These are phyloP conservation scores for Caprella mutica DNA, from an alignment of 2,888 invertebrate species.

Conservation along the genomic window DNA sequence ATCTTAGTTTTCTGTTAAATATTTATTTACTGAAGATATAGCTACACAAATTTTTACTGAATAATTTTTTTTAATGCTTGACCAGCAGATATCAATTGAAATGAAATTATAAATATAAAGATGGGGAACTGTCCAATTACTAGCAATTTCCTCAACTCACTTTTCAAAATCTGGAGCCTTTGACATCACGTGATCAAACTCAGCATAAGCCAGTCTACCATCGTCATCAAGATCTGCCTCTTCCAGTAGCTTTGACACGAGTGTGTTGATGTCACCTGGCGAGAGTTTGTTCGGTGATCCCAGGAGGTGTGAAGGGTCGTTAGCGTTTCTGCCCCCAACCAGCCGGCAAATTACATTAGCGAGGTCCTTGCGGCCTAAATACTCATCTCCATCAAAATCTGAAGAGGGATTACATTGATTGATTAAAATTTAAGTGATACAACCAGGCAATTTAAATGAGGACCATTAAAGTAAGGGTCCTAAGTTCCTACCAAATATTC, in stretches of 20 bases:
- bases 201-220: slow-evolving; percentile 80
- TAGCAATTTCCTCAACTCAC: no score
- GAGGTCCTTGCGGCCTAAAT: slow-evolving; percentile 73
- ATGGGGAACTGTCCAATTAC: no score
- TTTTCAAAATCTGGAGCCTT: slow-evolving; percentile 72
- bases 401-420: background rate
- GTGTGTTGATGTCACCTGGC: background rate
- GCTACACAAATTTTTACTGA: no score
- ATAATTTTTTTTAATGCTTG: no score
- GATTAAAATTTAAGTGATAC: background rate
- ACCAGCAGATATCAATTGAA: no score
- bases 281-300: background rate
- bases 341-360: slow-evolving; percentile 62
- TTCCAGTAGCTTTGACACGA: slow-evolving; percentile 57
- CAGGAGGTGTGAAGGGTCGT: slow-evolving; percentile 1
- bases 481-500: slow-evolving; percentile 67
- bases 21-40: no score
- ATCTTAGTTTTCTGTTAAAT: no score
- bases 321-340: background rate
- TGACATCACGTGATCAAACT: slow-evolving; percentile 91
- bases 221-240: slow-evolving; percentile 93
- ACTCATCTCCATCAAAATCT: slow-evolving; percentile 89
- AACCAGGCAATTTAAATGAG: background rate
- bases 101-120: no score
- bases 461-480: background rate